phyloP scores from a whole-genome alignment of 2,113 vertebrate species.

The Dipodomys ordii region DNA sequence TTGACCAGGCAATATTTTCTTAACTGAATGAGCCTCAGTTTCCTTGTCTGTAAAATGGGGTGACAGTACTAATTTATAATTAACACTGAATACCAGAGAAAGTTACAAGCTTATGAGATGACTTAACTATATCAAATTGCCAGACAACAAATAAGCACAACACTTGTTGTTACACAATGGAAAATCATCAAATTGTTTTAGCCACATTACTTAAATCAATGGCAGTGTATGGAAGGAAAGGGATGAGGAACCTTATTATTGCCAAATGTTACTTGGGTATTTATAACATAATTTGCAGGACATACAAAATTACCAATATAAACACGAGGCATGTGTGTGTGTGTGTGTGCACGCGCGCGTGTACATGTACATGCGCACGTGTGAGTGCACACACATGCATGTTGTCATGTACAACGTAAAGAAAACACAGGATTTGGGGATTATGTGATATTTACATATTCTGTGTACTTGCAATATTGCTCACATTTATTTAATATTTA shows the following conservation, averaged over 20 bases:
- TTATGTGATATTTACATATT: conserved; percentile 30
- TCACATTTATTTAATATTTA: conserved; percentile 7
- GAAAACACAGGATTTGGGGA: neutral
- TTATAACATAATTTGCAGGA: no score
- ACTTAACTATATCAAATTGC: neutral
- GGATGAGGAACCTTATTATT: no score
- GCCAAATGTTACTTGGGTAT: no score
- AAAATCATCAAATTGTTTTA: neutral
- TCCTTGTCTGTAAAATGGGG: conserved; percentile 32
- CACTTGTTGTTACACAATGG: neutral
- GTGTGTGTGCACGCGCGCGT: no score
- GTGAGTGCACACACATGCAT: no score
- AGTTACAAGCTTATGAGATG: neutral
- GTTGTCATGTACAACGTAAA: neutral
- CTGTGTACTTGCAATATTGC: neutral
- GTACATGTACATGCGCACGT: no score
- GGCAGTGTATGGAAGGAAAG: neutral
- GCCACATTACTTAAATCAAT: neutral
- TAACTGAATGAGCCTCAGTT: neutral
- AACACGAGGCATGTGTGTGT: no score
- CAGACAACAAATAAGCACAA: neutral
- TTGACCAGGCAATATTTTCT: conserved; percentile 1
- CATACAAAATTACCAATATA: no score
- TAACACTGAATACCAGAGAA: neutral
- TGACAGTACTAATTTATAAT: conserved; percentile 25